Evolutionary conservation across 1,140 invertebrate species (phyloP).

Genomic region (Hypsibius dujardini): DNA sequence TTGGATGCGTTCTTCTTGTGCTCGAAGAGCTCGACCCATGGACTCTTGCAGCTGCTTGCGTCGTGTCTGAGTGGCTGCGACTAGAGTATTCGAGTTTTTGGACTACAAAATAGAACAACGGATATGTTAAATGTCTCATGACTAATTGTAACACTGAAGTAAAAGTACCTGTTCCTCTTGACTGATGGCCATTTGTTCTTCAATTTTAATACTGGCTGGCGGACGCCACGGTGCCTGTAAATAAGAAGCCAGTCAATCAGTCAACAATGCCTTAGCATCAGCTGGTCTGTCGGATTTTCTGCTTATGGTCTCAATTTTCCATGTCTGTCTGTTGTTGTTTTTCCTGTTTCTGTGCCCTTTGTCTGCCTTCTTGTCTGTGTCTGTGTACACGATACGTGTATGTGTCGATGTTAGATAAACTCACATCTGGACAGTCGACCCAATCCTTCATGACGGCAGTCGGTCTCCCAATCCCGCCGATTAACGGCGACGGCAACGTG

Average conservation of each 20-base stretch:
- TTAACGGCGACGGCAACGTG: slow-evolving; percentile 91
- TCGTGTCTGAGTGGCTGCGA: slow-evolving; percentile 91
- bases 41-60: slow-evolving; percentile 97
- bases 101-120: slow-evolving; percentile 42
- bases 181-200: slow-evolving; percentile 85
- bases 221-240: slow-evolving; percentile 82
- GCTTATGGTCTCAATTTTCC: too few relatives aligned
- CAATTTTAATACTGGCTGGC: slow-evolving; percentile 88
- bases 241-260: too few relatives aligned
- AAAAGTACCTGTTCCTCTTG: slow-evolving; percentile 72
- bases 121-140: too few relatives aligned
- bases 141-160: too few relatives aligned
- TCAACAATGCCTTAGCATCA: too few relatives aligned
- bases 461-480: slow-evolving; percentile 68
- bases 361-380: too few relatives aligned
- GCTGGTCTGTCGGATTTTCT: too few relatives aligned
- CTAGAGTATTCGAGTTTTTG: slow-evolving; percentile 47
- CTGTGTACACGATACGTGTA: too few relatives aligned
- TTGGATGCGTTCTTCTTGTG: slow-evolving; percentile 82
- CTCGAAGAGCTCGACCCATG: slow-evolving; percentile 77
- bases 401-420: too few relatives aligned
- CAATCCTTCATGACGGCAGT: slow-evolving; percentile 32
- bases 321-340: too few relatives aligned
- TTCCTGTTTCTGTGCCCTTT: too few relatives aligned
- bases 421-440: too few relatives aligned